Conservation (phyloP, 2,888 invertebrate species). For the Trichopoda pennipes region DNA sequence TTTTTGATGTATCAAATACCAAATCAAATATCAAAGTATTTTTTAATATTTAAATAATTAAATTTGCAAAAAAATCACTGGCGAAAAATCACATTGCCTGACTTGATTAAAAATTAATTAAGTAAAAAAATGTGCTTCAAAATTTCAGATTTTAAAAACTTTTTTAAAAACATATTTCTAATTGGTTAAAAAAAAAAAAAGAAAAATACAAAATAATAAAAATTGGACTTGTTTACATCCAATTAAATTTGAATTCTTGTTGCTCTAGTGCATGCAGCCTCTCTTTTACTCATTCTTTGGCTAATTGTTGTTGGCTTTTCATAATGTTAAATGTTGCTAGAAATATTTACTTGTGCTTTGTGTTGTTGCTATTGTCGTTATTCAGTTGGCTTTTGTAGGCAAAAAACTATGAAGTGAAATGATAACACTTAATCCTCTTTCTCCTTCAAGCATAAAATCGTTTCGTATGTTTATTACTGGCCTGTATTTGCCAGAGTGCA, state of each 20-base stretch:
- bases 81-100: too few relatives aligned
- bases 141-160: too few relatives aligned
- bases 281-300: conserved; percentile 37
- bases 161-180: conserved; percentile 12
- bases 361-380: conserved; percentile 24
- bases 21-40: too few relatives aligned
- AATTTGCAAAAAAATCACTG: too few relatives aligned
- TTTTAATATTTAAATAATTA: too few relatives aligned
- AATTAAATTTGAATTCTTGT: conserved; percentile 66
- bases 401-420: conserved; percentile 68
- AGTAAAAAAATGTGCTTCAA: too few relatives aligned
- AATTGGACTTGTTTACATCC: conserved; percentile 66
- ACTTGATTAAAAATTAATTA: too few relatives aligned
- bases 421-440: conserved; percentile 69
- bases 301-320: conserved; percentile 43
- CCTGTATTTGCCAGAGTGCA: conserved; percentile 58
- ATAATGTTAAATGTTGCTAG: conserved; percentile 46
- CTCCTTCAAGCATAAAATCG: conserved; percentile 67
- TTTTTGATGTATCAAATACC: too few relatives aligned
- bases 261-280: conserved; percentile 40
- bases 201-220: conserved; percentile 19
- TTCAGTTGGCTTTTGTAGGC: conserved; percentile 30
- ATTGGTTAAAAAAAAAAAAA: too few relatives aligned
- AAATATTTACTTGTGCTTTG: conserved; percentile 42
- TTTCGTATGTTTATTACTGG: conserved; percentile 60